These are phyloP conservation scores for Tetramorium bicarinatum DNA, from an alignment of 2,888 invertebrate genomes.

Conservation along the genomic window DNA sequence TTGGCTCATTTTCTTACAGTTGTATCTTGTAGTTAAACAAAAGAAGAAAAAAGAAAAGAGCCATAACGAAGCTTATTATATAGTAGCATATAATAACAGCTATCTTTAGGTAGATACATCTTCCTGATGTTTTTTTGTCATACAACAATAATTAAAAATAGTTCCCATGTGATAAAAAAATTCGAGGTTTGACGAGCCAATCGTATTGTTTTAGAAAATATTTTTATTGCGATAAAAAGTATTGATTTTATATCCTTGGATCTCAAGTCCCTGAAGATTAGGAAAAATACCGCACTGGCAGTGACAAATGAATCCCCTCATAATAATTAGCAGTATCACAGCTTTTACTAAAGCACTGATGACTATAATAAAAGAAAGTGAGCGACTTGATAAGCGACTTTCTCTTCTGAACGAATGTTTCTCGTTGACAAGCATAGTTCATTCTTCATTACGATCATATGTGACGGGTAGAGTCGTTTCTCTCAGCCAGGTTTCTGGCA, in stretches of 20 bases:
- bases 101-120: conserved; percentile 9
- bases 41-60: background rate
- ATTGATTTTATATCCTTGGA: background rate
- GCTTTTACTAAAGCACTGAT: conserved; percentile 4
- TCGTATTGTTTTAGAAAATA: background rate
- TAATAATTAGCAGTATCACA: conserved; percentile 37
- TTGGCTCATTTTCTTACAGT: conserved; percentile 32
- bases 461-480: conserved; percentile 69
- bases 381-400: conserved; percentile 50
- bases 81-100: background rate
- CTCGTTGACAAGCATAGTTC: conserved; percentile 70
- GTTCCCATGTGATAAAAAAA: background rate
- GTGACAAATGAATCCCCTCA: conserved; percentile 24
- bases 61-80: background rate
- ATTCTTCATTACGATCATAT: conserved; percentile 73
- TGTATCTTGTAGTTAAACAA: conserved; percentile 24
- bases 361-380: conserved; percentile 44
- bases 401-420: conserved; percentile 56
- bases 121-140: background rate
- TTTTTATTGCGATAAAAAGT: background rate
- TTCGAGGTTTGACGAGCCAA: background rate
- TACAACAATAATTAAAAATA: conserved; percentile 1
- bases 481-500: conserved; percentile 65
- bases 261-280: conserved; percentile 4
- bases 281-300: background rate